These are phyloP conservation scores for Sinhomidia bicolor DNA, from an alignment of 2,888 invertebrate species.

Conservation along the genomic window DNA sequence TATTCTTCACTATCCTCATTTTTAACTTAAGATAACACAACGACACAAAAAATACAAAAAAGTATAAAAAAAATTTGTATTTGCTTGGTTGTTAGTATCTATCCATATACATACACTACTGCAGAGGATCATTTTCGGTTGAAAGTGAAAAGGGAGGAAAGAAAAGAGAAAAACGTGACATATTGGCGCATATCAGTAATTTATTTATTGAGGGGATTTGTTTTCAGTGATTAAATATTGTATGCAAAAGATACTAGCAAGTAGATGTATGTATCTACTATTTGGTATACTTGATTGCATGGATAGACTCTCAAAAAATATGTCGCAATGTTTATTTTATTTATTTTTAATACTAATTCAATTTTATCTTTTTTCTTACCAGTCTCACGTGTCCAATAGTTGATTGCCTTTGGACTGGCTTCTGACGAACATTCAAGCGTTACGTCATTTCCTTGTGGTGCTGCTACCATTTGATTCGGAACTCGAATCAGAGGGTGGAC, in stretches of 20 bases:
- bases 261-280: not conserved
- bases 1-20: constrained; percentile 31
- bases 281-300: not conserved
- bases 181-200: constrained; percentile 55
- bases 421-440: constrained; percentile 93
- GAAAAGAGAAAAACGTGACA: constrained; percentile 69
- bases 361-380: constrained; percentile 52
- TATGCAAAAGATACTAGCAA: not conserved
- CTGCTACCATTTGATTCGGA: constrained; percentile 95
- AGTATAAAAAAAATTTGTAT: not conserved
- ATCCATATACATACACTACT: not conserved
- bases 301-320: not conserved
- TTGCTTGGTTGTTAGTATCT: too few relatives aligned
- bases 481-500: constrained; percentile 97
- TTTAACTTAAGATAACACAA: constrained; percentile 41
- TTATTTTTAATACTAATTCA: not conserved
- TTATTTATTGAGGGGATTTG: constrained; percentile 42
- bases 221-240: constrained; percentile 28
- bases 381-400: constrained; percentile 82
- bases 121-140: constrained; percentile 33
- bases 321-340: not conserved
- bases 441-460: constrained; percentile 92
- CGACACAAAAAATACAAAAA: not conserved
- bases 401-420: constrained; percentile 96
- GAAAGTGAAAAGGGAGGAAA: constrained; percentile 28